These are phyloP conservation scores for Caenorhabditis doughertyi DNA, from an alignment of 2,888 invertebrate species.

Conservation along the genomic window DNA sequence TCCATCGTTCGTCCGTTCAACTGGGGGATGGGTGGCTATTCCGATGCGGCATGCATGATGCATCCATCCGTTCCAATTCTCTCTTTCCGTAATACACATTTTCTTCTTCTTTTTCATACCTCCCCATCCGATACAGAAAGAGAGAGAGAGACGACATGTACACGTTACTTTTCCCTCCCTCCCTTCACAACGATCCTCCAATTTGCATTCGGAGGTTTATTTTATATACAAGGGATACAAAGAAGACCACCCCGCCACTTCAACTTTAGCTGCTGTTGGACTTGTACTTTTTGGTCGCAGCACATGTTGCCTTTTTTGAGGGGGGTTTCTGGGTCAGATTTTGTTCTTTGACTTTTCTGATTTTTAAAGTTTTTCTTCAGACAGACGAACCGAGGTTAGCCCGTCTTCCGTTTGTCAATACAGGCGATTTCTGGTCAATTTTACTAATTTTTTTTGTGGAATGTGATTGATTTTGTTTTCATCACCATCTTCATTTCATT, in stretches of 20 bases:
- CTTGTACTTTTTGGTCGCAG: background rate
- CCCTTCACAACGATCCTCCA: background rate
- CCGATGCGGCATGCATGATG: too few relatives aligned
- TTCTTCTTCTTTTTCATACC: background rate
- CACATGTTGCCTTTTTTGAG: background rate
- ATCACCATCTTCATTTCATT: too few relatives aligned
- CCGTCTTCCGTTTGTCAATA: too few relatives aligned
- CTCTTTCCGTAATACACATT: background rate
- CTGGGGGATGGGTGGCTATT: too few relatives aligned
- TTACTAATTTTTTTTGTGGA: too few relatives aligned
- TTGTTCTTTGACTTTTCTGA: background rate
- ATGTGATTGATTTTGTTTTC: too few relatives aligned
- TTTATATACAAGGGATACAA: background rate
- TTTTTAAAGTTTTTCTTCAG: too few relatives aligned
- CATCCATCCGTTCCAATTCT: constrained; percentile 48
- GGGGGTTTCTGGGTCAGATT: background rate
- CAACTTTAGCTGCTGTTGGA: background rate
- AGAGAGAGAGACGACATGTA: background rate
- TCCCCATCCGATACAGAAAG: background rate
- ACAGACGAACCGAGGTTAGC: too few relatives aligned
- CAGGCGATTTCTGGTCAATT: too few relatives aligned
- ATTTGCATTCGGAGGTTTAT: constrained; percentile 4
- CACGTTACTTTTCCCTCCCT: constrained; percentile 17
- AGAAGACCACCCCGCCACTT: background rate
- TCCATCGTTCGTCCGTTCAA: constrained; percentile 7